Conservation (phyloP, 1,140 invertebrate species). For the Drosophila nigromelanica region DNA sequence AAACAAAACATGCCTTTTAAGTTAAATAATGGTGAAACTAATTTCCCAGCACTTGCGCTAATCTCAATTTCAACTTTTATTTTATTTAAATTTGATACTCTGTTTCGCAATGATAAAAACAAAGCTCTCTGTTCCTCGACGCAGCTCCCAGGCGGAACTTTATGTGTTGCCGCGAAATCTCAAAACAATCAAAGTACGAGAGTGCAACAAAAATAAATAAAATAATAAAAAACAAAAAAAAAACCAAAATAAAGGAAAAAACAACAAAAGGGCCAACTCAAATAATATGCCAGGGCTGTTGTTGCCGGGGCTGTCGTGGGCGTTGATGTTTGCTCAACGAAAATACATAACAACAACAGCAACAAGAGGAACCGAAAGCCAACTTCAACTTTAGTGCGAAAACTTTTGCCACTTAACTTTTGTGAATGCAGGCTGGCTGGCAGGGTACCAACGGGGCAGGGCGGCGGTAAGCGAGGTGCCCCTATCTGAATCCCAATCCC, state of each 20-base stretch:
- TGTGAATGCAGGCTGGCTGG: constrained; percentile 52
- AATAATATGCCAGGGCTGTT: constrained; percentile 51
- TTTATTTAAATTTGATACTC: constrained; percentile 76
- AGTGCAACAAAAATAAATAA: constrained; percentile 44
- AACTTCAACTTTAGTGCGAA: constrained; percentile 80
- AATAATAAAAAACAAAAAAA: constrained; percentile 19
- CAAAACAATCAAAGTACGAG: constrained; percentile 77
- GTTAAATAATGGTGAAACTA: constrained; percentile 69
- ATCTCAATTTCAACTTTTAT: constrained; percentile 78
- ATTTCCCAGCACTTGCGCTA: constrained; percentile 67
- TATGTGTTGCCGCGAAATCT: constrained; percentile 79
- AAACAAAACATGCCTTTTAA: constrained; percentile 27
- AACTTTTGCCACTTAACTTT: constrained; percentile 82
- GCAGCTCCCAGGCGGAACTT: constrained; percentile 50
- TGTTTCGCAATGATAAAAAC: constrained; percentile 62
- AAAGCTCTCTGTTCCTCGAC: constrained; percentile 13
- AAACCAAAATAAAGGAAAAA: too few relatives aligned
- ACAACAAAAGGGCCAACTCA: constrained; percentile 54
- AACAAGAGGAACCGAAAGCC: constrained; percentile 29
- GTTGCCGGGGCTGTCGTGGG: constrained; percentile 55
- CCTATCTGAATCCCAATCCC: constrained; percentile 45
- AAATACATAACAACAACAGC: constrained; percentile 57
- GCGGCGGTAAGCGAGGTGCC: not conserved
- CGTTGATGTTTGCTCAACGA: constrained; percentile 77
- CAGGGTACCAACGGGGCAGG: not conserved